Percentiles rank a stretch among this genome's conserved stretches.
These are phyloP conservation scores for Lepus timidus DNA, from an alignment of 2,113 vertebrate species.

Conservation along the genomic window DNA sequence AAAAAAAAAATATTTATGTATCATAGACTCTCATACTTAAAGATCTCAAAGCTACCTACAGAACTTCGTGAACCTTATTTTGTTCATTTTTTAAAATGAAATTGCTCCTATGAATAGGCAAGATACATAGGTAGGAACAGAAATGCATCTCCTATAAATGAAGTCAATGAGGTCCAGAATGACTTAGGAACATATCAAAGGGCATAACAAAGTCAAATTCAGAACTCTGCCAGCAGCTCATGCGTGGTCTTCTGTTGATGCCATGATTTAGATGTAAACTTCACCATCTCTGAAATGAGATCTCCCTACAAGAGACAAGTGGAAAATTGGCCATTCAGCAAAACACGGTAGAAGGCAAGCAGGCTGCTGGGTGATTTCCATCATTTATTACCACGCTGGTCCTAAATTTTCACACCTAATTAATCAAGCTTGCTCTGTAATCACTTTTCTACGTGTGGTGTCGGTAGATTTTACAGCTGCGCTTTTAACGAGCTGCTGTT, in stretches of 20 bases:
- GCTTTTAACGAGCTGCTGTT: slow-evolving; percentile 84
- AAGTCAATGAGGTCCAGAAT: slow-evolving; percentile 1
- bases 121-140: background rate
- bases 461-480: slow-evolving; percentile 79
- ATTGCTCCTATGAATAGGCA: slow-evolving; percentile 34
- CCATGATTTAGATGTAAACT: slow-evolving; percentile 57
- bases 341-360: slow-evolving; percentile 61
- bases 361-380: slow-evolving; percentile 70
- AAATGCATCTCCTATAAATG: background rate
- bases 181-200: background rate
- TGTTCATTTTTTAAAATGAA: slow-evolving; percentile 48
- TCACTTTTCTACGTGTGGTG: slow-evolving; percentile 80
- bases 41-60: slow-evolving; percentile 10
- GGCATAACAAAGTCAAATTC: background rate
- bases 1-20: slow-evolving; percentile 28
- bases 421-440: slow-evolving; percentile 85
- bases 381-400: slow-evolving; percentile 79
- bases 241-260: background rate
- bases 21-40: background rate
- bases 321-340: slow-evolving; percentile 81
- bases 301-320: slow-evolving; percentile 67
- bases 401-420: slow-evolving; percentile 85
- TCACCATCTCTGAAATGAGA: slow-evolving; percentile 69
- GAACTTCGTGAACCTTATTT: background rate
- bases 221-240: background rate